Percentiles rank a stretch among this genome's conserved stretches.
Conservation (phyloP, 2,113 vertebrate genomes). For the Otocyon megalotis region DNA sequence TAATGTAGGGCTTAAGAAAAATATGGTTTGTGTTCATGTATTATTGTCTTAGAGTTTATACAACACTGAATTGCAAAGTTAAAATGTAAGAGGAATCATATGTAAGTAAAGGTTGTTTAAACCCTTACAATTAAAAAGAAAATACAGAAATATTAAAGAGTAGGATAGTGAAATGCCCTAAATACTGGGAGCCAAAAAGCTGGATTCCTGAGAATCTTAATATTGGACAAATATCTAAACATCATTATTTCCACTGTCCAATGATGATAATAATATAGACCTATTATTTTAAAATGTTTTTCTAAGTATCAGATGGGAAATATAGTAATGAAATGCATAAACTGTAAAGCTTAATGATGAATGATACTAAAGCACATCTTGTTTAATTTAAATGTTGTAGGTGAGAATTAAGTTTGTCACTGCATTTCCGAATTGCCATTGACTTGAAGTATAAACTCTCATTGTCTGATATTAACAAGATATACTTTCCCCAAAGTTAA, state of each 20-base stretch:
- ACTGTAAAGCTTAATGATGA: not conserved
- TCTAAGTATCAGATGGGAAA: not conserved
- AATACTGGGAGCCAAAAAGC: not conserved
- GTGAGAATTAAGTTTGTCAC: not conserved
- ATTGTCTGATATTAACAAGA: not conserved
- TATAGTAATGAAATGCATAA: not conserved
- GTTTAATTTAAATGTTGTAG: not conserved
- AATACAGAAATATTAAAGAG: not conserved
- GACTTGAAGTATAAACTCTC: not conserved
- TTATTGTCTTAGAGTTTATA: not conserved
- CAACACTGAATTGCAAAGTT: not conserved
- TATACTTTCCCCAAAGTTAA: not conserved
- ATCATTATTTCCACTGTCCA: not conserved
- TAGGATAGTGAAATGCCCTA: not conserved
- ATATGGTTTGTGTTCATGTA: not conserved
- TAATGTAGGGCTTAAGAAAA: not conserved
- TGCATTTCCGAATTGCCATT: not conserved
- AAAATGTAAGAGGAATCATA: not conserved
- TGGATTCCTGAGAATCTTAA: not conserved
- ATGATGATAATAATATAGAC: not conserved
- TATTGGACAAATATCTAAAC: not conserved
- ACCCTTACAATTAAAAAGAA: not conserved
- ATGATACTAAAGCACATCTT: not conserved
- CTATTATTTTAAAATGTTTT: not conserved
- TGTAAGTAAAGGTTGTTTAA: not conserved